Evolutionary conservation across 1,140 invertebrate species (phyloP).

Genomic region (Chionoecetes opilio): DNA sequence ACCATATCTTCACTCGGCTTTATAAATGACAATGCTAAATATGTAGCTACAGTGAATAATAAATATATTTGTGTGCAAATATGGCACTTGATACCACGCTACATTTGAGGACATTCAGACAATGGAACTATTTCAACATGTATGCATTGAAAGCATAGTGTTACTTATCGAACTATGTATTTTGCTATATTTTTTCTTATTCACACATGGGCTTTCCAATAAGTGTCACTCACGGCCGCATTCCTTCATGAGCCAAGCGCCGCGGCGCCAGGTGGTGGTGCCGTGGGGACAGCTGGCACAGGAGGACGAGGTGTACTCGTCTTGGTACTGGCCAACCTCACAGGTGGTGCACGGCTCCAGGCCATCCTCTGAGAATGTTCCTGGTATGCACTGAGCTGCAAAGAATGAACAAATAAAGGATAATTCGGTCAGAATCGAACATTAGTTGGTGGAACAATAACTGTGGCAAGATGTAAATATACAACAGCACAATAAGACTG

Average conservation of each 20-base stretch:
- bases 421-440: too few relatives aligned
- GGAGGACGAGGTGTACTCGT: constrained; percentile 85
- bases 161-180: not conserved
- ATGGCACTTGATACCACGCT: too few relatives aligned
- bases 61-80: too few relatives aligned
- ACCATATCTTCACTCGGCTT: too few relatives aligned
- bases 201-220: not conserved
- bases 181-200: not conserved
- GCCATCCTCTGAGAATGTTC: constrained; percentile 84
- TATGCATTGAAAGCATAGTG: not conserved
- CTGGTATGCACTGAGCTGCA: constrained; percentile 85
- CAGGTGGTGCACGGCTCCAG: constrained; percentile 87
- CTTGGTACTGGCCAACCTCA: constrained; percentile 87
- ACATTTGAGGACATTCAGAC: too few relatives aligned
- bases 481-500: too few relatives aligned
- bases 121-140: too few relatives aligned
- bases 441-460: too few relatives aligned
- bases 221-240: constrained; percentile 84
- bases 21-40: too few relatives aligned
- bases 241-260: constrained; percentile 83
- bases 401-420: constrained; percentile 13
- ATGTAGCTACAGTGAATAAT: too few relatives aligned
- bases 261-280: constrained; percentile 86
- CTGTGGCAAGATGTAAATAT: too few relatives aligned
- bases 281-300: constrained; percentile 86